Percentiles rank a stretch among this genome's conserved stretches.
Evolutionary conservation across 2,113 vertebrate species (phyloP).

Genomic region (Buteo buteo): DNA sequence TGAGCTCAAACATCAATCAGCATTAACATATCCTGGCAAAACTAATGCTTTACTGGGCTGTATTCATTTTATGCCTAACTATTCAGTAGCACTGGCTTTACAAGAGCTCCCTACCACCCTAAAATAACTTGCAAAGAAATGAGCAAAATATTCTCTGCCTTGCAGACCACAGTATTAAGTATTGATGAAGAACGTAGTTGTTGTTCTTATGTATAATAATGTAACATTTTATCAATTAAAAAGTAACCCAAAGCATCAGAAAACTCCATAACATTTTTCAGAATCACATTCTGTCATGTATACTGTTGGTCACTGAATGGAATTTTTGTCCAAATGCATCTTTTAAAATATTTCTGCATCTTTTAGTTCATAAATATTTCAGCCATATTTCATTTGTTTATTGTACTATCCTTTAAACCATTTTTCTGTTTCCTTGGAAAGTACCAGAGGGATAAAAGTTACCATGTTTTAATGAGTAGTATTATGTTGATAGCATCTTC

Average conservation of each 20-base stretch:
- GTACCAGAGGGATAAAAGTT: neutral
- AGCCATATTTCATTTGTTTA: neutral
- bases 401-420: neutral
- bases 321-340: neutral
- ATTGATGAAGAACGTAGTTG: neutral
- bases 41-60: neutral
- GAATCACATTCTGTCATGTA: neutral
- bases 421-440: neutral
- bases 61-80: neutral
- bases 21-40: slow-evolving; percentile 7
- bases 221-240: neutral
- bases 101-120: neutral
- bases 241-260: neutral
- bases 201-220: neutral
- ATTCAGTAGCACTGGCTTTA: neutral
- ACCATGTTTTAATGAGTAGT: neutral
- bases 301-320: neutral
- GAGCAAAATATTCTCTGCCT: neutral
- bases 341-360: neutral
- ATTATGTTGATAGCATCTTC: neutral
- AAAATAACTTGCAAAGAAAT: neutral
- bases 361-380: slow-evolving; percentile 19
- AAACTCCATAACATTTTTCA: neutral
- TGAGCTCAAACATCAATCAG: neutral
- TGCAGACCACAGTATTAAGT: neutral